Conservation (phyloP, 2,888 invertebrate species). For the Trissonchulus latispiculum region DNA sequence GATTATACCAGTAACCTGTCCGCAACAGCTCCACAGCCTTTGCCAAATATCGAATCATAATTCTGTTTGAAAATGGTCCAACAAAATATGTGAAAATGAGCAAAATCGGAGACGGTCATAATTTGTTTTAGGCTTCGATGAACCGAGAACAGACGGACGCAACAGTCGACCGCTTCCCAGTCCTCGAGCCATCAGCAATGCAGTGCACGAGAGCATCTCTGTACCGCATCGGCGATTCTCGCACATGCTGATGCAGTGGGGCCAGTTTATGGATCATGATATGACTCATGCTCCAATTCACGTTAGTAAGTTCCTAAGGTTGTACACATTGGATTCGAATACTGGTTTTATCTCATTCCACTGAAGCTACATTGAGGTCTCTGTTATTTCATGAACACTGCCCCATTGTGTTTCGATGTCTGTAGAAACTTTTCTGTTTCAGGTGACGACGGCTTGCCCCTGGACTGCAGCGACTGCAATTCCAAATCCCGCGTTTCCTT, state of each 20-base stretch:
- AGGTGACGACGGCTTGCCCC: conserved; percentile 32
- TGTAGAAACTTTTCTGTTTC: conserved; percentile 1
- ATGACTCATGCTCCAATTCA: conserved; percentile 83
- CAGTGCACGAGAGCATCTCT: conserved; percentile 34
- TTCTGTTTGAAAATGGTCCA: too few relatives aligned
- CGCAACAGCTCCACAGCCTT: too few relatives aligned
- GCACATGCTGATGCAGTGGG: conserved; percentile 70
- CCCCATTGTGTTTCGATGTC: too few relatives aligned
- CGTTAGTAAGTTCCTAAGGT: too few relatives aligned
- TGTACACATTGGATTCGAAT: too few relatives aligned
- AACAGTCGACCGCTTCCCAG: conserved; percentile 36
- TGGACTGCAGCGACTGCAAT: conserved; percentile 58
- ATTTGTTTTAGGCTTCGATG: conserved; percentile 35
- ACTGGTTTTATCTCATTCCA: too few relatives aligned
- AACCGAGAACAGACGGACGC: conserved; percentile 33
- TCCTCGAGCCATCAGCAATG: conserved; percentile 36
- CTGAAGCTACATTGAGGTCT: too few relatives aligned
- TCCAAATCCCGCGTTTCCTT: conserved; percentile 76
- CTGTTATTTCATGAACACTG: too few relatives aligned
- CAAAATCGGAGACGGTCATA: too few relatives aligned
- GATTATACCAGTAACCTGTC: too few relatives aligned
- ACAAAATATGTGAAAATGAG: too few relatives aligned
- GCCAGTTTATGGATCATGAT: conserved; percentile 86
- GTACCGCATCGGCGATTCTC: conserved; percentile 39
- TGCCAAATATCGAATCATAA: too few relatives aligned